phyloP scores from a whole-genome alignment of 2,888 invertebrate genomes.

The Cheilosia soror region DNA sequence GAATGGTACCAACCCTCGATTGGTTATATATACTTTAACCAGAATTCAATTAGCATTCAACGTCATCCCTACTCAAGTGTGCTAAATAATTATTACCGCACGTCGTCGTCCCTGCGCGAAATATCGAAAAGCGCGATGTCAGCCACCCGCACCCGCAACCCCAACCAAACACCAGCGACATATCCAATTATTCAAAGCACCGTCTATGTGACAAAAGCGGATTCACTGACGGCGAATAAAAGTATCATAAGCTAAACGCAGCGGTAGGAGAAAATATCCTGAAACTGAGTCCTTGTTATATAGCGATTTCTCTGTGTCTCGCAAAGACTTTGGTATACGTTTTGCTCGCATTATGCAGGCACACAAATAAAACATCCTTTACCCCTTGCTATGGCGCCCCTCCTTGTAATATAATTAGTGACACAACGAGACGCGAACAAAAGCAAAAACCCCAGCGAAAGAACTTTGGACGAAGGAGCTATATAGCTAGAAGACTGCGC shows the following conservation, averaged over 20 bases:
- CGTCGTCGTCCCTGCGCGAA: slow-evolving; percentile 3
- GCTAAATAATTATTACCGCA: slow-evolving; percentile 57
- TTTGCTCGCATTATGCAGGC: slow-evolving; percentile 71
- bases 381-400: slow-evolving; percentile 50
- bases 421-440: slow-evolving; percentile 72
- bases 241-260: slow-evolving; percentile 73
- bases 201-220: slow-evolving; percentile 72
- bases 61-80: slow-evolving; percentile 38
- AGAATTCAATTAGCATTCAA: slow-evolving; percentile 68
- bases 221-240: slow-evolving; percentile 72
- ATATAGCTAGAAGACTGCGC: slow-evolving; percentile 20
- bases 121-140: slow-evolving; percentile 17
- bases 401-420: slow-evolving; percentile 76
- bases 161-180: slow-evolving; percentile 40
- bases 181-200: slow-evolving; percentile 74
- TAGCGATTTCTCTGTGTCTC: slow-evolving; percentile 30
- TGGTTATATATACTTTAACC: slow-evolving; percentile 31
- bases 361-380: slow-evolving; percentile 71
- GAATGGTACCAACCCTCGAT: slow-evolving; percentile 22
- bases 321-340: slow-evolving; percentile 44
- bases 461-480: slow-evolving; percentile 60
- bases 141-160: slow-evolving; percentile 14
- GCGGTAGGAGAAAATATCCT: slow-evolving; percentile 58
- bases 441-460: slow-evolving; percentile 59
- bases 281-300: slow-evolving; percentile 64